Evolutionary conservation across 2,797 vertebrate genomes (phyloP).

Genomic region (Sebastes matsubarae): DNA sequence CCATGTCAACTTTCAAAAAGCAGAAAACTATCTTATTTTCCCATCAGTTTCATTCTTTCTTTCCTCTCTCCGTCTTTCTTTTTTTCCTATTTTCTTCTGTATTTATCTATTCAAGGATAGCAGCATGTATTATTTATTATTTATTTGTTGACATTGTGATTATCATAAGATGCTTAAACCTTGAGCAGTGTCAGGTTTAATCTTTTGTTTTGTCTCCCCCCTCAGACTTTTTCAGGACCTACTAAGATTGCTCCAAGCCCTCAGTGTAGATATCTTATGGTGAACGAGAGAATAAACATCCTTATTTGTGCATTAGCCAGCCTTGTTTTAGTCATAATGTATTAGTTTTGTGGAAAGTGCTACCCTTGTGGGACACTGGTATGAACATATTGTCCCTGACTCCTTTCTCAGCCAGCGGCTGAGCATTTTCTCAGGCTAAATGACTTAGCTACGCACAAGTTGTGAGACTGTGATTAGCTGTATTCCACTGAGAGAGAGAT

Average conservation of each 20-base stretch:
- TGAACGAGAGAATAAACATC: constrained; percentile 16
- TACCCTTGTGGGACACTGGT: constrained; percentile 40
- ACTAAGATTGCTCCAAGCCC: background rate
- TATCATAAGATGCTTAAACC: background rate
- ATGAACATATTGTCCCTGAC: constrained; percentile 46
- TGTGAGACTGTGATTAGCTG: constrained; percentile 60
- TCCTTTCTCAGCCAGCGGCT: constrained; percentile 30
- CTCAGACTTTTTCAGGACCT: background rate
- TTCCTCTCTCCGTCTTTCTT: accelerated
- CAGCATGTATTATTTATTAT: background rate
- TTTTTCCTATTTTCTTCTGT: background rate
- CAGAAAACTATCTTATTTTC: background rate
- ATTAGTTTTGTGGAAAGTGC: constrained; percentile 30
- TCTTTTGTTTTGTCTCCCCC: background rate
- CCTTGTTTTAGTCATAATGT: constrained; percentile 32
- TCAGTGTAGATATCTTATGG: background rate
- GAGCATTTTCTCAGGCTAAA: constrained; percentile 58
- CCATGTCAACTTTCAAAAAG: background rate
- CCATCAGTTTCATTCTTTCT: background rate
- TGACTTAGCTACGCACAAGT: constrained; percentile 58
- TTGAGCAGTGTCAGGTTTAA: background rate
- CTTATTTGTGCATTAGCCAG: constrained; percentile 26
- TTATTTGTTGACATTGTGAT: background rate
- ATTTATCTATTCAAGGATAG: background rate
- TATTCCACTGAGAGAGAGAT: constrained; percentile 62